Evolutionary conservation across 2,113 vertebrate species (phyloP).

Genomic region (Catharus fuscescens): DNA sequence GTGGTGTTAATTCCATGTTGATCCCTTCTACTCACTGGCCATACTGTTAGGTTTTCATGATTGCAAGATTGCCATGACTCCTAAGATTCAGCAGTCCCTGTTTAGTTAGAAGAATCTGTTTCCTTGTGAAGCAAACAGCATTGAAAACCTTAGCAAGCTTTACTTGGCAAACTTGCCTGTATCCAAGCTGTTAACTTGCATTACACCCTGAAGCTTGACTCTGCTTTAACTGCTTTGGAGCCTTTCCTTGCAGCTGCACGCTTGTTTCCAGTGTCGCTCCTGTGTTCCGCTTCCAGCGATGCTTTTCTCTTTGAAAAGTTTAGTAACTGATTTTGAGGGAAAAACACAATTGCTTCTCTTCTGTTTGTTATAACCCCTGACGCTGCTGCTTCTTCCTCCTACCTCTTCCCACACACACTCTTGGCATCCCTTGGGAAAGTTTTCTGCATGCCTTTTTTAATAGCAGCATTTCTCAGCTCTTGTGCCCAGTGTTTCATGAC

Average conservation of each 20-base stretch:
- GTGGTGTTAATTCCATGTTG: accelerated
- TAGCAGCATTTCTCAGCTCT: conserved; percentile 55
- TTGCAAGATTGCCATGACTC: not conserved
- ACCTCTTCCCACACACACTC: conserved; percentile 52
- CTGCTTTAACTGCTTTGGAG: not conserved
- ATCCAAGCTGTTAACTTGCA: not conserved
- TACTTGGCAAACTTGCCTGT: not conserved
- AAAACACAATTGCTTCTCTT: not conserved
- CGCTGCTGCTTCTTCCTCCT: conserved; percentile 38
- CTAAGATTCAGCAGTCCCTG: not conserved
- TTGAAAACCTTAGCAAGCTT: not conserved
- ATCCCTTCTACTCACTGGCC: not conserved
- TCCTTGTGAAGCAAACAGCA: not conserved
- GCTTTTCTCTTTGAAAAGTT: conserved; percentile 37
- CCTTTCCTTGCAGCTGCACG: not conserved
- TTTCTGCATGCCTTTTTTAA: conserved; percentile 52
- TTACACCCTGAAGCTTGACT: not conserved
- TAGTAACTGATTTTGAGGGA: not conserved
- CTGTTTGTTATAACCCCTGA: conserved; percentile 36
- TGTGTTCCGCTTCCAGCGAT: conserved; percentile 4
- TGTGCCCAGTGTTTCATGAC: conserved; percentile 61
- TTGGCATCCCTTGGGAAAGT: conserved; percentile 61
- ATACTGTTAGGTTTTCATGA: not conserved
- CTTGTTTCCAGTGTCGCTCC: not conserved
- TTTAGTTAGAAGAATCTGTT: not conserved